These are phyloP conservation scores for Armadillidium nasatum DNA, from an alignment of 1,140 invertebrate genomes.

Conservation along the genomic window DNA sequence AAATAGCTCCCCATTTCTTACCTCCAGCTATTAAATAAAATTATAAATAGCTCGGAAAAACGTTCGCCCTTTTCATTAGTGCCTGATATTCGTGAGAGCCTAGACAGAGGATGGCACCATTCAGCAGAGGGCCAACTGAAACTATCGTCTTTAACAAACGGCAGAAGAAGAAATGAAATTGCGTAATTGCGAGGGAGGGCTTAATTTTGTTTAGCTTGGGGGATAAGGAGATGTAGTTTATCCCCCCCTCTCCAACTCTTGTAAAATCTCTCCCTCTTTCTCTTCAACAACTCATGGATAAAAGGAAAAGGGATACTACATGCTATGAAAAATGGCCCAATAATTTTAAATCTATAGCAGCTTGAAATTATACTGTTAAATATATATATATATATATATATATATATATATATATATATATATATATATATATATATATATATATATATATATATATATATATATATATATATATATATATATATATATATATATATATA, in stretches of 20 bases:
- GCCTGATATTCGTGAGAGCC: not conserved
- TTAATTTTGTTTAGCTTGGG: slow-evolving; percentile 4
- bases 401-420: not conserved
- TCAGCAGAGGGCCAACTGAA: slow-evolving; percentile 3
- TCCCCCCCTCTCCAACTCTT: not conserved
- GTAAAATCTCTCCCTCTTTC: too few relatives aligned
- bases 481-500: too few relatives aligned
- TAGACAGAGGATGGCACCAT: not conserved
- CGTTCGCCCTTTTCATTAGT: not conserved
- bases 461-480: not conserved
- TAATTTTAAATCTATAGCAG: not conserved
- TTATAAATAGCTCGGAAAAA: too few relatives aligned
- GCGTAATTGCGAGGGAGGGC: slow-evolving; percentile 3
- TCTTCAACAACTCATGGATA: not conserved
- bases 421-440: slow-evolving; percentile 11
- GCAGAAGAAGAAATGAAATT: slow-evolving; percentile 10
- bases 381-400: not conserved
- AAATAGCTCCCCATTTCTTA: too few relatives aligned
- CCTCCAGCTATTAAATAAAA: too few relatives aligned
- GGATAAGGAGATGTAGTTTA: slow-evolving; percentile 9
- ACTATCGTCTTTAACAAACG: slow-evolving; percentile 10
- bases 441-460: slow-evolving; percentile 11
- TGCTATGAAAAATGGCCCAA: not conserved
- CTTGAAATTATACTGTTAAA: not conserved
- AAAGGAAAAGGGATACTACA: slow-evolving; percentile 5